These are phyloP conservation scores for Enteromius afrohamiltoni DNA, from an alignment of 2,797 vertebrate genomes.

Conservation along the genomic window DNA sequence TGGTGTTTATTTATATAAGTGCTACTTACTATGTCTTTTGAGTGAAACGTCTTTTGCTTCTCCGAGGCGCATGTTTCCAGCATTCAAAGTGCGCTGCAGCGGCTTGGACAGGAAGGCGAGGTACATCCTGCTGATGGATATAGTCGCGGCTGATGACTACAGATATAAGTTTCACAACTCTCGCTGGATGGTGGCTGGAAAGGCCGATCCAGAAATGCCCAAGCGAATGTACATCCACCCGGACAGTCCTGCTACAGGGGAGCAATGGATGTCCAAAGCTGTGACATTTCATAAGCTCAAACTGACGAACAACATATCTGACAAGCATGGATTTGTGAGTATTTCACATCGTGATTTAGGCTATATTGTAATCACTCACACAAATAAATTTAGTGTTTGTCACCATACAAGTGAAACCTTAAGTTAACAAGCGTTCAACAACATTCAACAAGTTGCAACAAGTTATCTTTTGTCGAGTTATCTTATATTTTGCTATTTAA, in stretches of 20 bases:
- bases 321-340: slow-evolving; percentile 96
- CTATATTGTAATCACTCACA: no score
- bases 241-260: slow-evolving; percentile 91
- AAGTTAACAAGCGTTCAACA: neutral
- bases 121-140: slow-evolving; percentile 92
- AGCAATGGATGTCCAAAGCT: slow-evolving; percentile 94
- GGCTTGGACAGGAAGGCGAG: slow-evolving; percentile 88
- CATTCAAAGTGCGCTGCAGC: slow-evolving; percentile 88
- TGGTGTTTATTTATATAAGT: neutral
- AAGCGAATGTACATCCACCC: slow-evolving; percentile 95
- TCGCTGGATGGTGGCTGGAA: slow-evolving; percentile 93
- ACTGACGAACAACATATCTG: slow-evolving; percentile 94
- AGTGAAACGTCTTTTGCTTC: slow-evolving; percentile 4
- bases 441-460: neutral
- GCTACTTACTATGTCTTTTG: neutral
- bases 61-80: slow-evolving; percentile 91
- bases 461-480: neutral
- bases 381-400: neutral
- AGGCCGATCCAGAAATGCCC: slow-evolving; percentile 95
- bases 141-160: slow-evolving; percentile 90
- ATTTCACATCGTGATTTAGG: neutral
- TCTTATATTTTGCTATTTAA: neutral
- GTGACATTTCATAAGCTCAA: slow-evolving; percentile 95
- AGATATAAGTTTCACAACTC: slow-evolving; percentile 95
- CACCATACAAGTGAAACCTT: neutral